Base-by-base conservation (phyloP, 2,797 vertebrate genomes). In the Tamandua tetradactyla region DNA sequence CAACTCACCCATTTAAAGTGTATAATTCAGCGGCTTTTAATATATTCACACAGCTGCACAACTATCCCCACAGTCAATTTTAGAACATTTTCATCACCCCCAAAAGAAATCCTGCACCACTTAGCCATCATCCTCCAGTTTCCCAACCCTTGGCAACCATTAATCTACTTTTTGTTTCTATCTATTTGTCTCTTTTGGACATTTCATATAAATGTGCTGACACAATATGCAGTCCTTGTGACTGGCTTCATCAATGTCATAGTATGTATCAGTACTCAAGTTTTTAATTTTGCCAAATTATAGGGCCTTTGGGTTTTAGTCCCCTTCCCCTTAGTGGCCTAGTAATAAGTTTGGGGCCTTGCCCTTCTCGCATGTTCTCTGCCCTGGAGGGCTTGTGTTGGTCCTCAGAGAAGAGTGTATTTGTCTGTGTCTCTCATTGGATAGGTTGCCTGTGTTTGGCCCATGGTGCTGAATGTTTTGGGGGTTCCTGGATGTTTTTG, bases 381-480 rank as follows among this genome's bases (percentile, higher is more conserved):
- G 12, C 47, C 61, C 44, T 79, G 64, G 78, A 88, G 82, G 85
- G 47, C 64, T 91, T 88, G 32, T 69, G n/a, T 95, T 83, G 32
- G n/a, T 96, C 80, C 49, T 93, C 80, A 78, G 78, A 89, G 68
- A 81, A 75, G 59, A 64, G 72, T 79, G 55, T 10, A 37, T 85
- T 15, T 78, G 0, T 94, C 71, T 87, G 52, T 89, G 85, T 95
- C 61, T 66, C 68, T 93, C 80, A 59, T 59, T 89, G 72, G 87
- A 69, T 91, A n/a, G 35, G 62, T 87, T 93, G 95, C 25, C 79
- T 87, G 37, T 92, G 66, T 93, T 96, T 96, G 92, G 80, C 75
- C n/a, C 2, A 0, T 94, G 96, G 94, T 96, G 66, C 80, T 57
- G 55, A 92, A 93, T 83, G n/a, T n/a, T n/a, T n/a, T n/a, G 93